These are phyloP conservation scores for Sclerurus mexicanus DNA, from an alignment of 2,113 vertebrate species.

Conservation along the genomic window DNA sequence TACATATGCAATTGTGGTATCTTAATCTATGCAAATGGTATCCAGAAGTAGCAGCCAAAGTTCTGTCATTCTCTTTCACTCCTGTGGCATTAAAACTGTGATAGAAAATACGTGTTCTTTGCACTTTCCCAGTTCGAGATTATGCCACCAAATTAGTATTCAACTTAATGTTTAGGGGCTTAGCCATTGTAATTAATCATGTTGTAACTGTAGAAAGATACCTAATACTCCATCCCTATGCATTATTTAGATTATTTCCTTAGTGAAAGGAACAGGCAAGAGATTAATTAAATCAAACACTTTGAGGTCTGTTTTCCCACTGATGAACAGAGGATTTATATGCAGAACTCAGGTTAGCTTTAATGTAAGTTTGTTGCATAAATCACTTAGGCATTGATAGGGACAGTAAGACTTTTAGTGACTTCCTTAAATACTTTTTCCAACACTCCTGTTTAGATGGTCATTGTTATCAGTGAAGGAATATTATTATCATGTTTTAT, in stretches of 20 bases:
- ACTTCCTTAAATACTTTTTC: background rate
- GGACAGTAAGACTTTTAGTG: background rate
- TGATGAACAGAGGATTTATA: constrained; percentile 38
- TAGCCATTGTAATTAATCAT: constrained; percentile 70
- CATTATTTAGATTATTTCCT: constrained; percentile 67
- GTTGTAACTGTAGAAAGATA: constrained; percentile 52
- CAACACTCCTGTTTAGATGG: background rate
- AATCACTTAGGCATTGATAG: background rate
- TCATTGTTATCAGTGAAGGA: background rate
- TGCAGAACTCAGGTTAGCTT: background rate
- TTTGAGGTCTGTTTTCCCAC: constrained; percentile 32
- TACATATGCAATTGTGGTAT: background rate
- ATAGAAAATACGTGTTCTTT: constrained; percentile 13
- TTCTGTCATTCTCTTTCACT: constrained; percentile 11
- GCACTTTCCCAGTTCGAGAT: constrained; percentile 36
- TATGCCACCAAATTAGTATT: constrained; percentile 65
- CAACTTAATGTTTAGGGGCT: constrained; percentile 43
- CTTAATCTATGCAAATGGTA: background rate
- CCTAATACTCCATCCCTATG: constrained; percentile 48
- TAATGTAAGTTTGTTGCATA: background rate
- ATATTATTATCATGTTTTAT: background rate
- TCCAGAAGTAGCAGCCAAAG: background rate
- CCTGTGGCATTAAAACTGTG: background rate
- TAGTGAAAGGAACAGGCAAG: constrained; percentile 40
- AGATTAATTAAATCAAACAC: constrained; percentile 66